Evolutionary conservation across 53 echinoderm and acorn worm genomes (phyloP), one percentile per base, ranked within the genome.

Genomic region (Actinopyga echinites): DNA sequence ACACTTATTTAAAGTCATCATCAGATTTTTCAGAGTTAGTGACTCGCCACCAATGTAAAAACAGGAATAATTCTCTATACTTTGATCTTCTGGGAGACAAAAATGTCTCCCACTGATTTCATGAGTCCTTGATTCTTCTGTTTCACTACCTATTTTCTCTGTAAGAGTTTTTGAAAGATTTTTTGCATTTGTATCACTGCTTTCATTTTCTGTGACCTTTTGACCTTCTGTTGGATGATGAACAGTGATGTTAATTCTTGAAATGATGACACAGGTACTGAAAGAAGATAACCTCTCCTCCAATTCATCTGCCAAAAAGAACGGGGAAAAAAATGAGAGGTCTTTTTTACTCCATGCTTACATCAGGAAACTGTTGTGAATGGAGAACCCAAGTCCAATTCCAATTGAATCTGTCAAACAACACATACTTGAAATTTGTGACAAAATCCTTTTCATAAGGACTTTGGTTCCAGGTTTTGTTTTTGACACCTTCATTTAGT

Each of bases 1-100:
- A 64, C 94, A 94, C 43, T 71, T 80, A 67, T 95, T 99, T 38
- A 95, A 83, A 1, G 90, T 90, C 99, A 99, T 99, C 90, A 99
- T 94, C 56, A 94, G 56, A 58, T 99, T 99, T 24, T 92, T 99
- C 26, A 99, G 87, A 31, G 99, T 94, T 52, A 86, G 55, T 12
- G 92, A 85, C 68, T 92, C 91, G 1, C 67, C 74, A 2, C 99
- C 99, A 22, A 99, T 66, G 74, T 99, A 99, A 45, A 94, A 95
- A 49, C 90, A 84, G 0, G 69, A 29, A 53, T 69, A 89, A 79
- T 99, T 90, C 15, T 90, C 87, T 2, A 99, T 53, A 4, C 69
- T 13, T n/a, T 89, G 82, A 38, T 79, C 84, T 0, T 30, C 12
- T 11, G 60, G 64, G 11, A 99, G 84, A 56, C 82, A 80, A 45